Percentiles rank a stretch among this genome's conserved stretches.
These are phyloP conservation scores for Hemiprocne comata DNA, from an alignment of 2,113 vertebrate genomes.

Conservation along the genomic window DNA sequence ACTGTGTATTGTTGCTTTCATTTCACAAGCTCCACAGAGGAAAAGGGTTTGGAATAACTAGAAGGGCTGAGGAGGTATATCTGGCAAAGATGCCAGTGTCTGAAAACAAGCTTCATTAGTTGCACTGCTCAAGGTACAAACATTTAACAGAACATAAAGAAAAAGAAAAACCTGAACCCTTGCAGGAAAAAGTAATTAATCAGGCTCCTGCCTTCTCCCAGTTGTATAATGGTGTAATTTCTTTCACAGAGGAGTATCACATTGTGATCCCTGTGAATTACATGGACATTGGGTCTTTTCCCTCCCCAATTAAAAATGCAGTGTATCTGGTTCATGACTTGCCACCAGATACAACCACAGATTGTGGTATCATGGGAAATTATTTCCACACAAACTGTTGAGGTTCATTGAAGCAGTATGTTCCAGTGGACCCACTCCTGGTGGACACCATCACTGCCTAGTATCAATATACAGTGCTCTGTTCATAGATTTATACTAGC, in stretches of 20 bases:
- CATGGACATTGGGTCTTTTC: not conserved
- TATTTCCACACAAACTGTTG: not conserved
- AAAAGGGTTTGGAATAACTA: not conserved
- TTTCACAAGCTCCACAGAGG: not conserved
- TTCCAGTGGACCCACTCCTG: not conserved
- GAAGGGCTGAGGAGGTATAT: not conserved
- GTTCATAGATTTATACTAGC: not conserved
- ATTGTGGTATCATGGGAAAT: not conserved
- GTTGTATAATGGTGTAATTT: not conserved
- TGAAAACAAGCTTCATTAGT: not conserved
- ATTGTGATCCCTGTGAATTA: not conserved
- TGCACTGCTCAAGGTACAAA: not conserved
- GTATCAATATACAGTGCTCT: not conserved
- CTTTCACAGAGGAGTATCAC: not conserved
- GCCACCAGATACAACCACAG: not conserved
- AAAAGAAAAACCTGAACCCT: not conserved
- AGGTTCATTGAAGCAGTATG: not conserved
- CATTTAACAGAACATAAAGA: not conserved
- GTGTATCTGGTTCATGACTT: not conserved
- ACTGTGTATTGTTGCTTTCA: not conserved
- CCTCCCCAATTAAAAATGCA: not conserved
- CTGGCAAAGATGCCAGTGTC: not conserved
- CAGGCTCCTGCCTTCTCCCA: not conserved
- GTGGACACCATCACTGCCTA: not conserved
- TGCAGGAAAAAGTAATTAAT: not conserved